phyloP scores from a whole-genome alignment of 2,113 vertebrate species.

The Cavia porcellus region DNA sequence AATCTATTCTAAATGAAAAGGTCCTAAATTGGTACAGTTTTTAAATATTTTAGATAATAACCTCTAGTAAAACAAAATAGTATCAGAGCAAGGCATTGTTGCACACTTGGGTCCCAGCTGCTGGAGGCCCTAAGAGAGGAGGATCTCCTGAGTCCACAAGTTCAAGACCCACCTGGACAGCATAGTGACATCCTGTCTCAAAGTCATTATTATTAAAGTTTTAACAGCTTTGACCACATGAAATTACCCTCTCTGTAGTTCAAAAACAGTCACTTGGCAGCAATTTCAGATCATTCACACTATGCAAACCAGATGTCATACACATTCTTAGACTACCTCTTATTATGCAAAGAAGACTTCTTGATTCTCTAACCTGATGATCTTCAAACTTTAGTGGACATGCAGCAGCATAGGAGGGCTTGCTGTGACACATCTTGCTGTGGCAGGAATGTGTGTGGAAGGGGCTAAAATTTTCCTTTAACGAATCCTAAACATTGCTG shows the following conservation, averaged over 20 bases:
- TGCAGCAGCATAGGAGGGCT: background rate
- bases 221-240: background rate
- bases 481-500: background rate
- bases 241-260: background rate
- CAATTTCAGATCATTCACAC: background rate
- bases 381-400: background rate
- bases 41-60: background rate
- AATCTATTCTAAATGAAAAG: background rate
- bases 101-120: background rate
- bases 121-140: background rate
- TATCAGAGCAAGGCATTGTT: background rate
- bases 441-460: too few species aligned
- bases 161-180: background rate
- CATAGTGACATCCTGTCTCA: background rate
- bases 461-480: background rate
- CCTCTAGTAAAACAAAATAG: background rate
- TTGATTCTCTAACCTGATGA: background rate
- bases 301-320: background rate
- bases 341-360: background rate
- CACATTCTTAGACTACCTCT: background rate
- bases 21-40: background rate
- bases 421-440: background rate
- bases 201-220: background rate
- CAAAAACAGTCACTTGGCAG: background rate
- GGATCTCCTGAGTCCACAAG: background rate